These are phyloP conservation scores for Myiopsitta monachus DNA, from an alignment of 2,113 vertebrate species.

Conservation along the genomic window DNA sequence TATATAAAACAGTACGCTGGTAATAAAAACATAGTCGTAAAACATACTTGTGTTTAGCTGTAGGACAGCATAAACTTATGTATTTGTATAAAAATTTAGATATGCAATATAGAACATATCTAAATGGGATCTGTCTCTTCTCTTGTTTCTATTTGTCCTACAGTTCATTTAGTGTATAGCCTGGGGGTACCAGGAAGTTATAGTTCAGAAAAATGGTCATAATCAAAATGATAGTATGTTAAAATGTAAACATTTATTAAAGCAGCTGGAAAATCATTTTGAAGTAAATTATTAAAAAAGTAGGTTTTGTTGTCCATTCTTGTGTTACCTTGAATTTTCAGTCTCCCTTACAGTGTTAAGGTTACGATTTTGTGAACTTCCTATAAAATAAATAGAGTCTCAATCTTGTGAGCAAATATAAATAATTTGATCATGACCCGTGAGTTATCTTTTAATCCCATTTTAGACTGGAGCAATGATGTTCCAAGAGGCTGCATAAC, in stretches of 20 bases:
- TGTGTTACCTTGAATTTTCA: neutral
- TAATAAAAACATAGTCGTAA: neutral
- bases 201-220: neutral
- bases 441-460: neutral
- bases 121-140: neutral
- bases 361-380: neutral
- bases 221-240: neutral
- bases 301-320: neutral
- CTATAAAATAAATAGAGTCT: neutral
- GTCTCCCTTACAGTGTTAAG: neutral
- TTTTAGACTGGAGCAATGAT: neutral
- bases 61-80: neutral
- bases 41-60: neutral
- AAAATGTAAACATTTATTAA: neutral
- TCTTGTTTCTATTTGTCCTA: neutral
- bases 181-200: neutral
- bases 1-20: neutral
- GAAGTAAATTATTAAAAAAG: neutral
- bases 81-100: neutral
- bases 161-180: neutral
- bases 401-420: neutral
- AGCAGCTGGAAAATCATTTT: neutral
- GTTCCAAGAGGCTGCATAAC: neutral
- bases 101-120: neutral
- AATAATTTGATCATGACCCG: neutral